Evolutionary conservation across 2,113 vertebrate species (phyloP).

Genomic region (Scopus umbretta): DNA sequence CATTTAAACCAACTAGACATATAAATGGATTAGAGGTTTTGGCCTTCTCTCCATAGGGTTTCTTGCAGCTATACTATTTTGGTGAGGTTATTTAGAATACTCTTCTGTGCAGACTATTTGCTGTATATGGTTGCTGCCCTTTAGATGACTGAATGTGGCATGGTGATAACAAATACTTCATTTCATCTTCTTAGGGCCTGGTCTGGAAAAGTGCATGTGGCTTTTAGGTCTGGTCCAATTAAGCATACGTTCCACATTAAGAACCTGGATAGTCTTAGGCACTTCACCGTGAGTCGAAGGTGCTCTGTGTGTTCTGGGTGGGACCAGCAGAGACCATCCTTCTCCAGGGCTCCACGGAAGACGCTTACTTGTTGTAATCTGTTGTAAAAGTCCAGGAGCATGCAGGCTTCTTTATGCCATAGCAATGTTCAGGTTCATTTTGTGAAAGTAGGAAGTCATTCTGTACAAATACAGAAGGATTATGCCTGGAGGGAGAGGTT

Average conservation of each 20-base stretch:
- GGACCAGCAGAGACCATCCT: not conserved
- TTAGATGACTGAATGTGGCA: not conserved
- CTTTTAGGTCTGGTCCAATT: not conserved
- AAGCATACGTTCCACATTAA: not conserved
- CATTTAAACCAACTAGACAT: not conserved
- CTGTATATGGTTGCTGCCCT: not conserved
- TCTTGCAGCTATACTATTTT: not conserved
- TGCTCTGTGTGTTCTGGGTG: not conserved
- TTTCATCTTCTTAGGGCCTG: not conserved
- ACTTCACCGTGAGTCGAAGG: not conserved
- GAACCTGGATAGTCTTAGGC: not conserved
- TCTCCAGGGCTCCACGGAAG: not conserved
- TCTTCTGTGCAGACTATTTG: not conserved
- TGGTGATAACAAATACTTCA: not conserved
- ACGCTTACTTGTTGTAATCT: not conserved
- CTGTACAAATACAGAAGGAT: not conserved
- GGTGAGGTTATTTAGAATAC: not conserved
- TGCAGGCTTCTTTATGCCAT: not conserved
- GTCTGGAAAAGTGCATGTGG: not conserved
- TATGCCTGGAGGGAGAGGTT: slow-evolving; percentile 1
- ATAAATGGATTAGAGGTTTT: not conserved
- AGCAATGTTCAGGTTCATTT: not conserved
- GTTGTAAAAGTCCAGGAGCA: not conserved
- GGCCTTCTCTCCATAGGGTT: not conserved
- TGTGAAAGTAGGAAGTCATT: not conserved